Percentiles rank a stretch among this genome's conserved stretches.
Evolutionary conservation across 2,797 vertebrate species (phyloP).

Genomic region (Lacerta bilineata): DNA sequence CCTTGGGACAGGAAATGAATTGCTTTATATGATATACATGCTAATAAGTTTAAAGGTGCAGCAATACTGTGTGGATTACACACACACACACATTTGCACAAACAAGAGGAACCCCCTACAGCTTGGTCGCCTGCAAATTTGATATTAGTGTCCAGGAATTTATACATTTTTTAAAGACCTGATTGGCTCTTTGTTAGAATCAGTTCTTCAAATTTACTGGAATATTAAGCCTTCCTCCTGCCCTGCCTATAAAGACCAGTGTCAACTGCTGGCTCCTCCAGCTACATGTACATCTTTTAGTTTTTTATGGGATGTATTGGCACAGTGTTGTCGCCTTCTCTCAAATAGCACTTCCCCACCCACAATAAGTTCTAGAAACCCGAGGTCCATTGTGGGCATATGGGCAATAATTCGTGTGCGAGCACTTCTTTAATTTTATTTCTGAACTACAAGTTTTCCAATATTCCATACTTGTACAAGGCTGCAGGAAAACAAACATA

Average conservation of each 20-base stretch:
- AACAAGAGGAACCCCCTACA: background rate
- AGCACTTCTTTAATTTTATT: too few species aligned
- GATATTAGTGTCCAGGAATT: background rate
- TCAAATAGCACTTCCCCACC: too few species aligned
- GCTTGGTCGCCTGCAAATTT: background rate
- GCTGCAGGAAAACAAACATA: too few species aligned
- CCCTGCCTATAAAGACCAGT: background rate
- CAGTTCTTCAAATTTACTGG: background rate
- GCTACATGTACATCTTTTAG: background rate
- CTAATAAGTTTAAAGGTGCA: background rate
- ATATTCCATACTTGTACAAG: too few species aligned
- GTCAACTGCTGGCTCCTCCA: background rate
- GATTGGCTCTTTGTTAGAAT: too few species aligned
- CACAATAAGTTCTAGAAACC: too few species aligned
- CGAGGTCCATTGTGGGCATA: too few species aligned
- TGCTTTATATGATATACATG: slow-evolving; percentile 28
- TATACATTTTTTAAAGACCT: background rate
- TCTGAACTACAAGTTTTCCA: too few species aligned
- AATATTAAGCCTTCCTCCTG: background rate
- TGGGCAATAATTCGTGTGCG: too few species aligned
- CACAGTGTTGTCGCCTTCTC: too few species aligned
- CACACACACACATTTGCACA: background rate
- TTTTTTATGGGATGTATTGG: background rate
- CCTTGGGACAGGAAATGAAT: slow-evolving; percentile 18
- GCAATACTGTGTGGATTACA: background rate